Conservation (phyloP, 2,888 invertebrate species). For the Oscheius sp. region DNA sequence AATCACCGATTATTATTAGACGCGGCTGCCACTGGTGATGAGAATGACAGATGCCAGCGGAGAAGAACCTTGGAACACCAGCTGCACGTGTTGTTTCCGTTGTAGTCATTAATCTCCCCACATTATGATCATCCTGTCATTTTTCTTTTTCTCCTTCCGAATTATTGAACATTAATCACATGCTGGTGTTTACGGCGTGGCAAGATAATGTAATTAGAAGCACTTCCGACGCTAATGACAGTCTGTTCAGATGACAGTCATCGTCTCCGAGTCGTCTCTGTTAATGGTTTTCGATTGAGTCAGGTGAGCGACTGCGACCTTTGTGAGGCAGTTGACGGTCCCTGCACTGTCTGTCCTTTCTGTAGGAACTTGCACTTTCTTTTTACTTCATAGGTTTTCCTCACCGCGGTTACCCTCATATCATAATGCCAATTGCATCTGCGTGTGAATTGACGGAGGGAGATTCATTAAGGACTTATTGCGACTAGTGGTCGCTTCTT, state of each 20-base stretch:
- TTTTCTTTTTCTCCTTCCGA: not conserved
- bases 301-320: too few species aligned
- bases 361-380: too few species aligned
- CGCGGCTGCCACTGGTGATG: conserved; percentile 29
- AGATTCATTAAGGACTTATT: conserved; percentile 32
- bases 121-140: not conserved
- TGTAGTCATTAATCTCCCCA: conserved; percentile 19
- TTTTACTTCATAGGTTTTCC: too few species aligned
- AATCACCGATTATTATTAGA: conserved; percentile 26
- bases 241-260: too few species aligned
- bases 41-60: conserved; percentile 29
- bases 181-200: conserved; percentile 27
- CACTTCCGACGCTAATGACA: conserved; percentile 30
- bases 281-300: too few species aligned
- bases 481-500: conserved; percentile 23
- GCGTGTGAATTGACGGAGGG: conserved; percentile 25
- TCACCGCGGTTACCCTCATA: conserved; percentile 1
- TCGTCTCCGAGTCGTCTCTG: too few species aligned
- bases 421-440: not conserved
- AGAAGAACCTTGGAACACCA: conserved; percentile 24
- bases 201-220: conserved; percentile 26
- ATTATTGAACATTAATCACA: not conserved
- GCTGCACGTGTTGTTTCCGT: conserved; percentile 12
- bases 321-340: too few species aligned
- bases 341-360: too few species aligned